Evolutionary conservation across 2,888 invertebrate genomes (phyloP).

Genomic region (Drosophila austrosaltans): DNA sequence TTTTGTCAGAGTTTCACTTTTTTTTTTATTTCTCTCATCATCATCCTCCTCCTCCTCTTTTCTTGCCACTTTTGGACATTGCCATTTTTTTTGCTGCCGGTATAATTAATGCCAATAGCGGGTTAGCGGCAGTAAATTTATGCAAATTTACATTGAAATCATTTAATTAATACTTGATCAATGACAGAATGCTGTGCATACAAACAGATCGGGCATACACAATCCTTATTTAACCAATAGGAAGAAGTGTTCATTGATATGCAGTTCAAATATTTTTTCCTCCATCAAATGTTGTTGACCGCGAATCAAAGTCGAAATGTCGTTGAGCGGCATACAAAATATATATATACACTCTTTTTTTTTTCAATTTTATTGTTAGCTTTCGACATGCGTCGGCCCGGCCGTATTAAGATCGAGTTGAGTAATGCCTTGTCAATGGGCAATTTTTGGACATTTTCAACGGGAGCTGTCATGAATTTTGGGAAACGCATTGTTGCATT

Average conservation of each 20-base stretch:
- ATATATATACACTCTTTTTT: constrained; percentile 49
- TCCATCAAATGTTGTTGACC: constrained; percentile 64
- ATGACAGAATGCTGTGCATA: constrained; percentile 39
- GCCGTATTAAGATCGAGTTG: constrained; percentile 36
- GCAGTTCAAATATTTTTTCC: constrained; percentile 44
- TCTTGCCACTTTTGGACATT: constrained; percentile 2
- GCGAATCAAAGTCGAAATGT: constrained; percentile 45
- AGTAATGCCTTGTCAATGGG: constrained; percentile 39
- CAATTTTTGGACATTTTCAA: constrained; percentile 28
- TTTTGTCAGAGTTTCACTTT: constrained; percentile 66
- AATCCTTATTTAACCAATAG: constrained; percentile 2
- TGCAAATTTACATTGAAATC: constrained; percentile 58
- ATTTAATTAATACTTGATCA: constrained; percentile 56
- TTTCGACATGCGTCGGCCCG: constrained; percentile 29
- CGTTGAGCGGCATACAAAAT: constrained; percentile 42
- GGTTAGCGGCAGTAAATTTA: constrained; percentile 61
- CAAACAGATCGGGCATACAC: background rate
- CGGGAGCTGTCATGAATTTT: no score
- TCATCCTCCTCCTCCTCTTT: constrained; percentile 17
- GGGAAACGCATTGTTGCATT: constrained; percentile 28
- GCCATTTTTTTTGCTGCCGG: constrained; percentile 49
- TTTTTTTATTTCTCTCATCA: constrained; percentile 10
- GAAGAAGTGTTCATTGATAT: constrained; percentile 63
- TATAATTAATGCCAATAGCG: constrained; percentile 62
- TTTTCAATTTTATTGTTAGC: constrained; percentile 14